These are phyloP conservation scores for Harmothoe impar DNA, from an alignment of 2,888 invertebrate species.

Conservation along the genomic window DNA sequence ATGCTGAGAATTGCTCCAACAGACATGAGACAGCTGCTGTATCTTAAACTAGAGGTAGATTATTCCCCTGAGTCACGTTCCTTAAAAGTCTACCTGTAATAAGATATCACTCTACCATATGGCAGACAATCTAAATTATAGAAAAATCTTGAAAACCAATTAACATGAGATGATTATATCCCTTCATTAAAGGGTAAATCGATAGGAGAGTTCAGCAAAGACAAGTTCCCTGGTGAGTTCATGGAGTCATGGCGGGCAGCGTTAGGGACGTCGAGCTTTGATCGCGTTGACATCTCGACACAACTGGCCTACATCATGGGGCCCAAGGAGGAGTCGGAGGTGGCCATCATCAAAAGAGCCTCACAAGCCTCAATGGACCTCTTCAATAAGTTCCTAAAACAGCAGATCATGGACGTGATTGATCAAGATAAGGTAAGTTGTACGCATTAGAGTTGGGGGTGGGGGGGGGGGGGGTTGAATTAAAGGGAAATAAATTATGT, in stretches of 20 bases:
- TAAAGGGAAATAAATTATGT: too few species aligned
- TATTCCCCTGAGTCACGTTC: too few species aligned
- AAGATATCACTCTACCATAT: too few species aligned
- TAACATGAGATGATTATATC: neutral
- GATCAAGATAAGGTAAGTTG: slow-evolving; percentile 91
- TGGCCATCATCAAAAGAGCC: slow-evolving; percentile 95
- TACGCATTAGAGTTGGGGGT: too few species aligned
- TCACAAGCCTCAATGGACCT: slow-evolving; percentile 96
- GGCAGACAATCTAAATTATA: too few species aligned
- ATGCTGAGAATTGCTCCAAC: too few species aligned
- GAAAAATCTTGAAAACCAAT: too few species aligned
- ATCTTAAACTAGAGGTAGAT: too few species aligned
- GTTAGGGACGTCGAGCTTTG: slow-evolving; percentile 91
- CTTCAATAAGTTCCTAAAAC: slow-evolving; percentile 97
- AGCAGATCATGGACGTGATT: slow-evolving; percentile 99
- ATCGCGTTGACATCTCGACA: slow-evolving; percentile 92
- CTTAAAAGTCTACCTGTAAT: too few species aligned
- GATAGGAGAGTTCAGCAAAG: slow-evolving; percentile 95
- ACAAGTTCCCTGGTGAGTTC: slow-evolving; percentile 96
- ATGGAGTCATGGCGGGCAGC: slow-evolving; percentile 94
- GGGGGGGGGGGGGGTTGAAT: too few species aligned
- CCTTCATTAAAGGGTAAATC: slow-evolving; percentile 87
- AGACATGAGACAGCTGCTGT: too few species aligned
- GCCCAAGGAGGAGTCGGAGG: slow-evolving; percentile 96
- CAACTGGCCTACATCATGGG: slow-evolving; percentile 94